Conservation (phyloP, 2,797 vertebrate species). For the Acanthiza pusilla region DNA sequence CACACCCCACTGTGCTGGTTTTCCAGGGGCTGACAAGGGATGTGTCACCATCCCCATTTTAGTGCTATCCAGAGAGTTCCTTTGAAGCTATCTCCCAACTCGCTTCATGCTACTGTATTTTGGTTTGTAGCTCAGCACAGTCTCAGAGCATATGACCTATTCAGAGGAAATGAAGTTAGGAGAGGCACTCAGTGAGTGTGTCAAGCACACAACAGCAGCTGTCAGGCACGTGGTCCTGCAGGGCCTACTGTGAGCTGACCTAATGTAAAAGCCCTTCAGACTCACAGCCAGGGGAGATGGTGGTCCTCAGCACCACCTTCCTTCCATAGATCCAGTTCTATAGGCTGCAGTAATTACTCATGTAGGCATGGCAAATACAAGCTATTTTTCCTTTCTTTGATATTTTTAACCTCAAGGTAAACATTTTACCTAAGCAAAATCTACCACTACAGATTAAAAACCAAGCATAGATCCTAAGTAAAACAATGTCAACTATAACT, state of each 20-base stretch:
- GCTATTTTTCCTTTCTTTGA: background rate
- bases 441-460: background rate
- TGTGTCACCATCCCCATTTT: background rate
- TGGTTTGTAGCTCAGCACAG: background rate
- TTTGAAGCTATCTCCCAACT: background rate
- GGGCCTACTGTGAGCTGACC: background rate
- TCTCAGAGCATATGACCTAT: accelerated
- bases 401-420: background rate
- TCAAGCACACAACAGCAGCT: background rate
- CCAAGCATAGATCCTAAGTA: background rate
- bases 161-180: background rate
- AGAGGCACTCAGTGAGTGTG: background rate
- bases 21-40: background rate
- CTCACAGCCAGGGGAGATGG: background rate
- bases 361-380: background rate
- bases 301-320: background rate
- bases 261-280: background rate
- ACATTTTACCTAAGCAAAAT: background rate
- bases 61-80: background rate
- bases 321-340: background rate
- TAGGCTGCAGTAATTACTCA: background rate
- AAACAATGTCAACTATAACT: background rate
- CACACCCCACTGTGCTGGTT: background rate
- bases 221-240: accelerated
- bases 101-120: accelerated